Conservation (phyloP, 2,113 vertebrate genomes). For the Brachyistius frenatus region DNA sequence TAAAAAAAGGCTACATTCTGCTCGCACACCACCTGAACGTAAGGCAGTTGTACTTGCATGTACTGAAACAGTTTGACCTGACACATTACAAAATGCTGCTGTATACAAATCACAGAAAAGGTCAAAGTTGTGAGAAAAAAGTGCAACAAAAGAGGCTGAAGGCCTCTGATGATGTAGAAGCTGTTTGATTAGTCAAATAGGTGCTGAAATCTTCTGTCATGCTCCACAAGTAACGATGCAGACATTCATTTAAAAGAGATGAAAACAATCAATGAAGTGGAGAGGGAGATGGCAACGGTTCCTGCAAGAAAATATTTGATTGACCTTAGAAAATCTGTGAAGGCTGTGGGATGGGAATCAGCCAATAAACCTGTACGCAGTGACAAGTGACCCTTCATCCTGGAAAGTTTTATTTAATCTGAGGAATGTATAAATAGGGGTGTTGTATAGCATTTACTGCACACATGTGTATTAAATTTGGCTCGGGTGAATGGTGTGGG, state of each 20-base stretch:
- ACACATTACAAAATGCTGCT: not conserved
- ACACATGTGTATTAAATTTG: not conserved
- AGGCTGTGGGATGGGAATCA: not conserved
- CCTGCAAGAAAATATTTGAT: constrained; percentile 9
- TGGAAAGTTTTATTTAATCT: not conserved
- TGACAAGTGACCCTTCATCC: not conserved
- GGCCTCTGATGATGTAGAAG: not conserved
- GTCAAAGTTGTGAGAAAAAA: not conserved
- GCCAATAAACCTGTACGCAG: not conserved
- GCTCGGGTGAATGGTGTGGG: not conserved
- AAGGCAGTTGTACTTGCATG: not conserved
- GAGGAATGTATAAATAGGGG: not conserved
- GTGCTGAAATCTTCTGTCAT: not conserved
- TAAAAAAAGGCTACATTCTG: not conserved
- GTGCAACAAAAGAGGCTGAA: not conserved
- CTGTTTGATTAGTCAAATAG: constrained; percentile 20
- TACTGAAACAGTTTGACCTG: not conserved
- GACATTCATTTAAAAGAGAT: constrained; percentile 14
- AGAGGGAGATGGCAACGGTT: not conserved
- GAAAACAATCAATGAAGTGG: constrained; percentile 15
- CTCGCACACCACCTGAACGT: constrained; percentile 14
- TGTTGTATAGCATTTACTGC: not conserved
- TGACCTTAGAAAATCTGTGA: not conserved
- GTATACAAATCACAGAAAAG: not conserved
- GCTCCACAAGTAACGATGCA: constrained; percentile 17